Percentiles rank a stretch among this genome's conserved stretches.
phyloP scores from a whole-genome alignment of 1,140 invertebrate species.

The Hydropsyche tenuis region DNA sequence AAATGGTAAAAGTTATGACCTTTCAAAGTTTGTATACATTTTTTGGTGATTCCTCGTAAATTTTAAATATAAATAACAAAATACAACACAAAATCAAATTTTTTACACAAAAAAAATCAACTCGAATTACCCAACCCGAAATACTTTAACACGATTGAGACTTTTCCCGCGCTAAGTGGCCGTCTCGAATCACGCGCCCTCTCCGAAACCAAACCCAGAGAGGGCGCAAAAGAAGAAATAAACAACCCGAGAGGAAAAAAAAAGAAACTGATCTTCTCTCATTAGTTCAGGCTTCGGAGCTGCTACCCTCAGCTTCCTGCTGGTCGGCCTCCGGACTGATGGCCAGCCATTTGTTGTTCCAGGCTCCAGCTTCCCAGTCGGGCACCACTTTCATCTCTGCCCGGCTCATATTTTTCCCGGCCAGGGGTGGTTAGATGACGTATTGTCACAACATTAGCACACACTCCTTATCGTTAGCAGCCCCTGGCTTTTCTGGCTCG shows the following conservation, averaged over 20 bases:
- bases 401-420: conserved; percentile 24
- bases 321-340: conserved; percentile 28
- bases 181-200: neutral
- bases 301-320: conserved; percentile 30
- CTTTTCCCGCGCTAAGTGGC: conserved; percentile 12
- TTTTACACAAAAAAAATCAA: too few species aligned
- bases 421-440: conserved; percentile 24
- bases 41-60: too few species aligned
- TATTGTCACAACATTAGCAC: conserved; percentile 33
- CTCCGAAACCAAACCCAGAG: neutral
- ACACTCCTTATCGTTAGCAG: conserved; percentile 27
- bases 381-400: conserved; percentile 25
- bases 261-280: conserved; percentile 39
- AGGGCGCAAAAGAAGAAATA: neutral
- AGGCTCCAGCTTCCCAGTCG: neutral
- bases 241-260: neutral
- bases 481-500: neutral
- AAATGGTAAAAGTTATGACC: too few species aligned
- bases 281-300: conserved; percentile 24
- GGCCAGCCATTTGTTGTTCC: conserved; percentile 38
- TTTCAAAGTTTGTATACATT: too few species aligned
- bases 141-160: too few species aligned
- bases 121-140: too few species aligned
- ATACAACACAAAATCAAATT: too few species aligned
- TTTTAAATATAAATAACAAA: too few species aligned